Evolutionary conservation across 2,113 vertebrate species (phyloP).

Genomic region (Delphinapterus leucas): DNA sequence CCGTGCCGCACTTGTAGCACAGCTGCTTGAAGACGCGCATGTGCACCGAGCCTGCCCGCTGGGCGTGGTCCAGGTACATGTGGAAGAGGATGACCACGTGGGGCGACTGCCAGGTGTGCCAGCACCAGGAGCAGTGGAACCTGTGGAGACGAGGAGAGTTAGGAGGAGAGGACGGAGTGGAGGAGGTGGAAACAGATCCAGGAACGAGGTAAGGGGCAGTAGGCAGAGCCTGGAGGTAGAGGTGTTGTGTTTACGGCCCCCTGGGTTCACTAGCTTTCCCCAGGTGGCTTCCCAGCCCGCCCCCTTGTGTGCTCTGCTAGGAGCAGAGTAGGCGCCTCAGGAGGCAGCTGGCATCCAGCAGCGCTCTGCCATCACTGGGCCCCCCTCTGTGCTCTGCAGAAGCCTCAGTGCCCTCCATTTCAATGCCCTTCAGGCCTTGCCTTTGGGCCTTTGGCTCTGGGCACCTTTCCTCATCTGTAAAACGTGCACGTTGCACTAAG

Average conservation of each 20-base stretch:
- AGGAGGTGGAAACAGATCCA: not conserved
- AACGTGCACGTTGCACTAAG: not conserved
- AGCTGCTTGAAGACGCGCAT: slow-evolving; percentile 82
- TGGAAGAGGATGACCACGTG: slow-evolving; percentile 81
- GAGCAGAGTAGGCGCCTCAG: not conserved
- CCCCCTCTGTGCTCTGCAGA: not conserved
- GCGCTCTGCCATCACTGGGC: not conserved
- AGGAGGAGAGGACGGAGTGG: not conserved
- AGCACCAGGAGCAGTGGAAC: slow-evolving; percentile 80
- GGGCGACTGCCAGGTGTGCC: slow-evolving; percentile 75
- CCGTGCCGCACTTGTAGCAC: slow-evolving; percentile 75
- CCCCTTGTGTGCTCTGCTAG: too few relatives aligned
- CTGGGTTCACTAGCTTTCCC: not conserved
- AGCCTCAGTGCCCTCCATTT: not conserved
- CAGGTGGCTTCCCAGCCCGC: not conserved
- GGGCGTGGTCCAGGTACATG: slow-evolving; percentile 50
- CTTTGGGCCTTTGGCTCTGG: not conserved
- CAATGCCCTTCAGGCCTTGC: not conserved
- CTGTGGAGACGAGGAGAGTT: slow-evolving; percentile 62
- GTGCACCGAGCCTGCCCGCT: slow-evolving; percentile 63
- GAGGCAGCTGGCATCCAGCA: not conserved
- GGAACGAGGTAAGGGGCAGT: not conserved
- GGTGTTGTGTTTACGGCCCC: not conserved
- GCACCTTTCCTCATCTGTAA: not conserved
- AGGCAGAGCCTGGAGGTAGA: not conserved